Conservation (phyloP, 2,797 vertebrate species). For the Esox masquinongy region DNA sequence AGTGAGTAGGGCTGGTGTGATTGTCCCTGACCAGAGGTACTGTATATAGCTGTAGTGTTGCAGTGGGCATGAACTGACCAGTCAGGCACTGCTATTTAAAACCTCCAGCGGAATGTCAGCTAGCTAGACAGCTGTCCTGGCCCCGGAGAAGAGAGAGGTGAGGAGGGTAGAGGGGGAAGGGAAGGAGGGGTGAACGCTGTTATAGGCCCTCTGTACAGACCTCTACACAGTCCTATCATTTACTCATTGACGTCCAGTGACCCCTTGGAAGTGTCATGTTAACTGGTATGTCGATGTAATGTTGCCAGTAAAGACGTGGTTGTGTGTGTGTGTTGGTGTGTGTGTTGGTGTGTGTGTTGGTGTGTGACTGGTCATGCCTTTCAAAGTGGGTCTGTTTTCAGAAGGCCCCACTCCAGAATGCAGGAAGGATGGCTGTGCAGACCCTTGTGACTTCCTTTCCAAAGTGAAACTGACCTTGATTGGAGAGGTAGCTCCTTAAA, state of each 20-base stretch:
- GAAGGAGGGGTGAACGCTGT: not conserved
- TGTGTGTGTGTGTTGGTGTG: not conserved
- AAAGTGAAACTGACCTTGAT: constrained; percentile 48
- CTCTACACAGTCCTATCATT: not conserved
- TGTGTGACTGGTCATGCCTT: no score
- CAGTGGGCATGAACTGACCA: constrained; percentile 2
- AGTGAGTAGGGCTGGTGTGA: not conserved
- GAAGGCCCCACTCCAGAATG: constrained; percentile 28
- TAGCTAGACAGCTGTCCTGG: constrained; percentile 26
- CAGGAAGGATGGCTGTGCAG: not conserved
- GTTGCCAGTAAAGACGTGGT: constrained; percentile 2
- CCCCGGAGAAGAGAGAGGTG: not conserved
- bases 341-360: not conserved
- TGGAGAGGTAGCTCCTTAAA: constrained; percentile 8
- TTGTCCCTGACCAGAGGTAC: constrained; percentile 3
- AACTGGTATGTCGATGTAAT: not conserved
- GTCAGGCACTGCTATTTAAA: constrained; percentile 33
- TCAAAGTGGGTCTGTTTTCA: constrained; percentile 44
- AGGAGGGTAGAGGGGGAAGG: not conserved
- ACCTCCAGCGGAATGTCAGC: constrained; percentile 25
- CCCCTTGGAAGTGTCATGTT: not conserved
- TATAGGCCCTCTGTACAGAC: not conserved
- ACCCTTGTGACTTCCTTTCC: constrained; percentile 36
- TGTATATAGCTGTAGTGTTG: not conserved
- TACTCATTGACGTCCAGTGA: constrained; percentile 2